Conservation (phyloP, 1,140 invertebrate genomes). For the Gonioctena quinquepunctata region DNA sequence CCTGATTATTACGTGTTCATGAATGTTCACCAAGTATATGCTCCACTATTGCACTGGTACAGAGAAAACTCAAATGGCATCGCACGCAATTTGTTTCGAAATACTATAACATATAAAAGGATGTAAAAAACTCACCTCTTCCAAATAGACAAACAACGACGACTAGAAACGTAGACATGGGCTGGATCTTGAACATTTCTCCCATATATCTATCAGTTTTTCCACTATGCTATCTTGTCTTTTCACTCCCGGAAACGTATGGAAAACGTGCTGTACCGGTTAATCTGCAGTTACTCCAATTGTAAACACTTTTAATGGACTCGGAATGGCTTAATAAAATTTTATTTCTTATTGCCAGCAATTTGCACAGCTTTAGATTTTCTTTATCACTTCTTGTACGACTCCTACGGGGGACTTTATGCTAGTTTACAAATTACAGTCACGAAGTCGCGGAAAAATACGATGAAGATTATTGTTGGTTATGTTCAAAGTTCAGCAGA, state of each 20-base stretch:
- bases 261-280: constrained; percentile 27
- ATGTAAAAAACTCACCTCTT: not conserved
- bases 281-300: constrained; percentile 32
- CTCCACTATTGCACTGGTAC: no score
- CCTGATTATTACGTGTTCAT: no score
- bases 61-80: no score
- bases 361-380: constrained; percentile 8
- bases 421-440: no score
- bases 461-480: no score
- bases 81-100: no score
- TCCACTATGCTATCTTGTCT: not conserved
- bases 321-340: constrained; percentile 32
- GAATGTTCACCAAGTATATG: no score
- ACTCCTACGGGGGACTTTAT: not conserved
- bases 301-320: constrained; percentile 34
- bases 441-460: no score
- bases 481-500: no score
- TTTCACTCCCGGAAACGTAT: not conserved
- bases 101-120: no score
- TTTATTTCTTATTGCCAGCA: constrained; percentile 26
- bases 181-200: not conserved
- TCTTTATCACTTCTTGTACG: not conserved
- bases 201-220: not conserved
- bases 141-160: not conserved
- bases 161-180: not conserved